A percentile compares a stretch with the other conserved stretches of the same genome.
Evolutionary conservation across 1,140 invertebrate species (phyloP).

Genomic region (Parasteatoda tepidariorum): DNA sequence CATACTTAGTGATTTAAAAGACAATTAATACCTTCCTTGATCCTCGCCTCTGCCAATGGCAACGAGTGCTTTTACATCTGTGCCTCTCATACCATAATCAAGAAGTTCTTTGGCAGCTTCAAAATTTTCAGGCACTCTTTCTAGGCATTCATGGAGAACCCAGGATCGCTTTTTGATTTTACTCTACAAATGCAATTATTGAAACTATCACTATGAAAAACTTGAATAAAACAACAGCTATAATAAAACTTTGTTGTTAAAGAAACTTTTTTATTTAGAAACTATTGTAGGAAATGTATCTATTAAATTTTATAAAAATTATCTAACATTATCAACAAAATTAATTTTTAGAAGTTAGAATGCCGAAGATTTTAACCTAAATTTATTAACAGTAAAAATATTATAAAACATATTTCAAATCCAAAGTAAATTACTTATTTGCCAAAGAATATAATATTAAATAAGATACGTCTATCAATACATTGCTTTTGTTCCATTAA

Average conservation of each 20-base stretch:
- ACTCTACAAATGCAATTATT: conserved; percentile 70
- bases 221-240: background rate
- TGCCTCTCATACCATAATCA: conserved; percentile 79
- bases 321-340: no score
- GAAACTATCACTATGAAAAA: background rate
- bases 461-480: no score
- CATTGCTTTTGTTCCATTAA: no score
- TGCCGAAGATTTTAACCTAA: no score
- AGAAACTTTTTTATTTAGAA: background rate
- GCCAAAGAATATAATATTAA: no score
- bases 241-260: background rate
- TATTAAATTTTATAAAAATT: no score
- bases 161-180: conserved; percentile 85
- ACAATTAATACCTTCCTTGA: conserved; percentile 65
- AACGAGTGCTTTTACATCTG: conserved; percentile 74
- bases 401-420: no score
- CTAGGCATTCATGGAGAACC: conserved; percentile 84
- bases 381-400: no score
- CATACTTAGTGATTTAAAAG: no score
- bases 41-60: conserved; percentile 70
- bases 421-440: no score
- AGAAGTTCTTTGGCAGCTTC: conserved; percentile 79
- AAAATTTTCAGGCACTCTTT: conserved; percentile 79
- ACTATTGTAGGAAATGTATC: no score
- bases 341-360: no score